Percentiles rank a stretch among this genome's conserved stretches.
phyloP scores from a whole-genome alignment of 1,140 invertebrate genomes.

The Lepidurus apus region DNA sequence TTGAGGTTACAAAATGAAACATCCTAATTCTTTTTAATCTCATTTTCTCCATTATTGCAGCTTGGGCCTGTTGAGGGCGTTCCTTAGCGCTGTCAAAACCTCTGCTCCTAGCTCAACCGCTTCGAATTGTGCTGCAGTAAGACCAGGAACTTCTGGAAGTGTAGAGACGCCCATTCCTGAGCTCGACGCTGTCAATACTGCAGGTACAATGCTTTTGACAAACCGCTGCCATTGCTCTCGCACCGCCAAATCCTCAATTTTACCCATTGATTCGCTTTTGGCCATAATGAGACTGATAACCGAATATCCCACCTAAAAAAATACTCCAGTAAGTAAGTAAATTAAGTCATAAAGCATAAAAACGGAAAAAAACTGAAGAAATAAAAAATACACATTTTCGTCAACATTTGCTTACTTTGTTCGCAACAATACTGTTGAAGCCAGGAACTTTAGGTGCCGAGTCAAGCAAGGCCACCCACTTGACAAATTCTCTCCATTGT shows the following conservation, averaged over 20 bases:
- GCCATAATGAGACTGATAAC: constrained; percentile 5
- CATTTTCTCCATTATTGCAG: constrained; percentile 8
- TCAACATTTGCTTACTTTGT: not conserved
- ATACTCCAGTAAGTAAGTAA: not conserved
- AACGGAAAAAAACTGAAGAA: too few relatives aligned
- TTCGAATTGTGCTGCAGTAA: not conserved
- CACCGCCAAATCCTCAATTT: not conserved
- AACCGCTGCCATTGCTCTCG: not conserved
- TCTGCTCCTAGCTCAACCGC: not conserved
- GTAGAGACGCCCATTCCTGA: not conserved
- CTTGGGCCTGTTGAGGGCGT: not conserved
- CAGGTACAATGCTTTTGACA: not conserved
- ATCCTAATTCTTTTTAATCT: not conserved
- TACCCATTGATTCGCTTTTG: not conserved
- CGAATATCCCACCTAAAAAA: not conserved
- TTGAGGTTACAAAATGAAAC: not conserved
- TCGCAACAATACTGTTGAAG: not conserved
- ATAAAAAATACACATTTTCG: too few relatives aligned
- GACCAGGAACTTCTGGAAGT: not conserved
- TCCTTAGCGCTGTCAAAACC: not conserved
- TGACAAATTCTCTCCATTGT: not conserved
- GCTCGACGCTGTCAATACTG: not conserved
- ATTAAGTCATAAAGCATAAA: too few relatives aligned
- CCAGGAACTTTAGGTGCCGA: not conserved
- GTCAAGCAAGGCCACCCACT: not conserved